Evolutionary conservation across 2,797 vertebrate species (phyloP), one percentile per base, ranked within the genome.

Genomic region (Alectoris magna): DNA sequence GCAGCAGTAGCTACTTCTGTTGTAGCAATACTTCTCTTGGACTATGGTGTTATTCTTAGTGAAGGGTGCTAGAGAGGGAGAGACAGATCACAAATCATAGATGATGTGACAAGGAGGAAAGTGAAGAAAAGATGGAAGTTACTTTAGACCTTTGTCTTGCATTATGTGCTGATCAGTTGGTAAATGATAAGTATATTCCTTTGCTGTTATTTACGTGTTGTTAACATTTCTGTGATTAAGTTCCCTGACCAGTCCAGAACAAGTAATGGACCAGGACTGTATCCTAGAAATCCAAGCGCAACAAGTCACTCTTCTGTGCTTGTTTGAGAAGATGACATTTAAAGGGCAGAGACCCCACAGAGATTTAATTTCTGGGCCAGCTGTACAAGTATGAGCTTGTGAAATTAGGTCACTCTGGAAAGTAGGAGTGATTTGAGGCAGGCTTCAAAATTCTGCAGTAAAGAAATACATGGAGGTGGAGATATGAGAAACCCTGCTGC

Each of bases 331-430:
- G 18, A 11, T 8, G 12, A 1, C 60, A 10, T 68, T 79, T 93
- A 84, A 92, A 95, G 79, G 94, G 44, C 49, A 34, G 66, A 90
- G 46, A 49, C 49, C 83, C 69, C 41, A 9, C 0, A 1, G 87
- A 77, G 82, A 69, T 83, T 70, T 85, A 7, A 4, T 86, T 95
- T 96, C 89, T 92, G 73, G 94, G 91, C 46, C 67, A 69, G 63
- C 55, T 43, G 8, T 77, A 4, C 31, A 51, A 68, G 67, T 77
- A 34, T n/a, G 29, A 4, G 36, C 9, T 4, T 29, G 12, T 15
- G 67, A 92, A 94, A 91, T 66, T 21, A 18, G 88, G 83, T 56
- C 51, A 7, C 48, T 63, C 75, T 84, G 70, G 49, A 48, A 78
- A 66, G 58, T 7, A 11, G 58, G 27, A 67, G 26, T 26, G 62